Evolutionary conservation across 1,140 invertebrate genomes (phyloP), one percentile per base, ranked within the genome.

Genomic region (Gryllus bimaculatus): DNA sequence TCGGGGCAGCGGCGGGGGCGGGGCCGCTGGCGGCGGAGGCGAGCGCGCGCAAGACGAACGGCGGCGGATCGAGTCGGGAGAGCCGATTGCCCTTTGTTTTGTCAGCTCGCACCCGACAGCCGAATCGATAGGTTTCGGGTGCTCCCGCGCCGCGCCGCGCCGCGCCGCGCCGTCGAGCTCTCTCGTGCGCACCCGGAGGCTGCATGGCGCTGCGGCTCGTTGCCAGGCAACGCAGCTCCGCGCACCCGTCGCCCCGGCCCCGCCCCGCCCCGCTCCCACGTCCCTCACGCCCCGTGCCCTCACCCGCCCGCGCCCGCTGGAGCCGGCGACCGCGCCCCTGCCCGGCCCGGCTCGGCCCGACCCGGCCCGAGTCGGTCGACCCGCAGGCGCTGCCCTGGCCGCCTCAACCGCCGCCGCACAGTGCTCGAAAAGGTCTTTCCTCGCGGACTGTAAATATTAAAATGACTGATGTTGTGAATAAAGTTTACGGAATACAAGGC

Each of bases 121-220:
- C 54, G 54, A 66, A 66, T 66, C 54, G 54, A 66, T 66, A 66
- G 54, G 54, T 66, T 66, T 66, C 54, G 54, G 54, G 54, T 66
- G 18, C 54, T 66, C 54, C 18, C 54, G 10, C 54, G 10, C 54
- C 18, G 10, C 18, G 54, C 18, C 54, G 10, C 54, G 10, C 54
- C 8, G 8, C 49, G 49, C 49, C 49, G 8, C 15, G 49, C 49
- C 1, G 54, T 7, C 18, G 54, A 13, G 54, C 18, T 39, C 26
- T 39, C 26, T 39, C 54, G 54, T 66, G 54, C 18, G 26, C 54
- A 66, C 54, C 54, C 54, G 54, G 54, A 13, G 54, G 54, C 54
- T 66, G 54, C 54, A 66, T 18, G 54, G 54, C 54, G 54, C 54
- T 66, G 54, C 54, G 54, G 18, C 54, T 1, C 54, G 54, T 66